These are phyloP conservation scores for Eublepharis macularius DNA, from an alignment of 2,113 vertebrate species.

Conservation along the genomic window DNA sequence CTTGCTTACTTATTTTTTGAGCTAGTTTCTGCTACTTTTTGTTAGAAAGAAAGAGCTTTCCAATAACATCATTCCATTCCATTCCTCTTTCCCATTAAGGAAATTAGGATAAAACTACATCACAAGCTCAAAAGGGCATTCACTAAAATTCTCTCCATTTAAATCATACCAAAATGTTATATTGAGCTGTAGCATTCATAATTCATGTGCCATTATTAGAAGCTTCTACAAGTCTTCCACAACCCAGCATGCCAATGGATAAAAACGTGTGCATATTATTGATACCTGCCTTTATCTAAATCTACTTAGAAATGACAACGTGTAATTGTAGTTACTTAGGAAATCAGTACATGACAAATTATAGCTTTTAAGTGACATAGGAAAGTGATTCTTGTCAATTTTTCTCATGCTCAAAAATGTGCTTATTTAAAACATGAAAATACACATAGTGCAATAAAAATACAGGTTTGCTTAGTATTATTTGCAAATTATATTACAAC, in stretches of 20 bases:
- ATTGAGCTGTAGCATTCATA: constrained; percentile 76
- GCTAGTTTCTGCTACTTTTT: constrained; percentile 46
- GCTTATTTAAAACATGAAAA: not conserved
- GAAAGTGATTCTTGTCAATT: constrained; percentile 15
- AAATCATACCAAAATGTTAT: constrained; percentile 76
- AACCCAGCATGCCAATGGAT: constrained; percentile 72
- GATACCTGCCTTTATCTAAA: constrained; percentile 51
- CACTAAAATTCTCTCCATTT: constrained; percentile 74
- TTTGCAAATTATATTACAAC: not conserved
- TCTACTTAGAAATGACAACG: constrained; percentile 56
- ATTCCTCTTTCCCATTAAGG: constrained; percentile 58
- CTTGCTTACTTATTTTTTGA: not conserved
- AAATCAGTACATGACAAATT: constrained; percentile 52
- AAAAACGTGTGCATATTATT: constrained; percentile 32
- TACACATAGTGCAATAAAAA: not conserved
- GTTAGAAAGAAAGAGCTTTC: constrained; percentile 56
- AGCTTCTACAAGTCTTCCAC: constrained; percentile 59
- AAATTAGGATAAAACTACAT: constrained; percentile 65
- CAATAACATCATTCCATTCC: constrained; percentile 49
- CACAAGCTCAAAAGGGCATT: constrained; percentile 73
- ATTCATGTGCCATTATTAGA: constrained; percentile 77
- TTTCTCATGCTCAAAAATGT: not conserved
- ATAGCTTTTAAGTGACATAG: constrained; percentile 41
- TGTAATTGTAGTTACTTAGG: constrained; percentile 51
- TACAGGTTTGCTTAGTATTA: not conserved